phyloP scores from a whole-genome alignment of 2,797 vertebrate species.

The Mormyrops boulengeri region DNA sequence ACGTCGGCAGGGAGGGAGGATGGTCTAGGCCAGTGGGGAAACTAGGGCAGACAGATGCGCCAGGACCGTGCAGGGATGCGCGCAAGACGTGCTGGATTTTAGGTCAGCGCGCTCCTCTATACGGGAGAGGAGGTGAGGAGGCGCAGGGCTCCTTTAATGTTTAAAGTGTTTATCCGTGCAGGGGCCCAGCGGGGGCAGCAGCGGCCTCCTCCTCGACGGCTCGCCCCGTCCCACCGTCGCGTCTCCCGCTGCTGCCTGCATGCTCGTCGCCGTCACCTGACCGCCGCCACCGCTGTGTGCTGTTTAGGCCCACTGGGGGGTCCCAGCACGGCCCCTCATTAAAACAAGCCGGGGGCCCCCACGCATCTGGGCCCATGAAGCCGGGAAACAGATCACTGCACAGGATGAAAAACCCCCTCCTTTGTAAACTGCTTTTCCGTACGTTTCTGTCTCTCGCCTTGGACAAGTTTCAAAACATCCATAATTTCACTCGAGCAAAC shows the following conservation, averaged over 20 bases:
- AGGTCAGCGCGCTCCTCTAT: background rate
- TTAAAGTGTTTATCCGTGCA: constrained; percentile 53
- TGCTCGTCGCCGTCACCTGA: constrained; percentile 17
- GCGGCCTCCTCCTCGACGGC: constrained; percentile 43
- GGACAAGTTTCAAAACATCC: background rate
- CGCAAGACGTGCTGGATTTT: background rate
- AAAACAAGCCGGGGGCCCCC: constrained; percentile 38
- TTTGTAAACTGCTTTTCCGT: constrained; percentile 24
- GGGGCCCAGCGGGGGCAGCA: constrained; percentile 46
- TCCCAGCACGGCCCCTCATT: constrained; percentile 30
- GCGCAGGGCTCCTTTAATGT: constrained; percentile 50
- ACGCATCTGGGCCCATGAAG: constrained; percentile 43
- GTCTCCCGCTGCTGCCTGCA: background rate
- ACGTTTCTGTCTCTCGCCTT: background rate
- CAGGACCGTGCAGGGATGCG: background rate
- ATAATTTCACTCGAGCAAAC: constrained; percentile 1
- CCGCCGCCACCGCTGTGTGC: constrained; percentile 23
- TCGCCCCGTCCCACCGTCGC: background rate
- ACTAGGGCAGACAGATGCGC: constrained; percentile 8
- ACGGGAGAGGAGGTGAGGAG: constrained; percentile 39
- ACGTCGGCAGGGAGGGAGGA: background rate
- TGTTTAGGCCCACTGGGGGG: background rate
- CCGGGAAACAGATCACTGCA: constrained; percentile 44
- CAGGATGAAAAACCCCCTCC: constrained; percentile 27
- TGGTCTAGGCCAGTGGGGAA: background rate